Percentiles rank a stretch among this genome's conserved stretches.
Evolutionary conservation across 2,113 vertebrate genomes (phyloP).

Genomic region (Tricholaema leucomelas): DNA sequence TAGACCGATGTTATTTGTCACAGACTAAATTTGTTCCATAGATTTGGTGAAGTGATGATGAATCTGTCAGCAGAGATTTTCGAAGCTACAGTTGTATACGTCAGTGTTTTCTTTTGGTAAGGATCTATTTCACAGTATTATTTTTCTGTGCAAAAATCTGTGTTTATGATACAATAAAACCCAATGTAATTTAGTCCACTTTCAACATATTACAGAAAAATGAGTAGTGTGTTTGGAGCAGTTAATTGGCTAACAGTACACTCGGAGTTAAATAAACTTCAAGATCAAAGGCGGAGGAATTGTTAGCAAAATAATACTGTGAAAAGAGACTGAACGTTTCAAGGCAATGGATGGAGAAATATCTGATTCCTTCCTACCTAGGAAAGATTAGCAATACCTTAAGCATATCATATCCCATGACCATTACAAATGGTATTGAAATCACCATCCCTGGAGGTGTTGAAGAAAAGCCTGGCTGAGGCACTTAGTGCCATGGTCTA

Average conservation of each 20-base stretch:
- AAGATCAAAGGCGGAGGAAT: neutral
- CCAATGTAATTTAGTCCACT: neutral
- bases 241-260: neutral
- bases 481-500: no score
- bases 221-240: neutral
- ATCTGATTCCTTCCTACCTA: neutral
- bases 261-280: neutral
- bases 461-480: no score
- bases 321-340: neutral
- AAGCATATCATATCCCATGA: neutral
- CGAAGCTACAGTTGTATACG: neutral
- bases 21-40: constrained; percentile 24
- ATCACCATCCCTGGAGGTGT: no score
- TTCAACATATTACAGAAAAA: neutral
- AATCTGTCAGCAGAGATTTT: neutral
- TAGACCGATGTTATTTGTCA: constrained; percentile 23
- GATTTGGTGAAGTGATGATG: neutral
- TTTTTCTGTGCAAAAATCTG: neutral
- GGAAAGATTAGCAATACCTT: neutral
- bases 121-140: neutral
- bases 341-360: neutral
- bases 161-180: neutral
- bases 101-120: neutral
- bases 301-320: neutral
- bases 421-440: neutral